Evolutionary conservation across 2,888 invertebrate genomes (phyloP), one percentile per base, ranked within the genome.

Genomic region (Cremastinae sp.): DNA sequence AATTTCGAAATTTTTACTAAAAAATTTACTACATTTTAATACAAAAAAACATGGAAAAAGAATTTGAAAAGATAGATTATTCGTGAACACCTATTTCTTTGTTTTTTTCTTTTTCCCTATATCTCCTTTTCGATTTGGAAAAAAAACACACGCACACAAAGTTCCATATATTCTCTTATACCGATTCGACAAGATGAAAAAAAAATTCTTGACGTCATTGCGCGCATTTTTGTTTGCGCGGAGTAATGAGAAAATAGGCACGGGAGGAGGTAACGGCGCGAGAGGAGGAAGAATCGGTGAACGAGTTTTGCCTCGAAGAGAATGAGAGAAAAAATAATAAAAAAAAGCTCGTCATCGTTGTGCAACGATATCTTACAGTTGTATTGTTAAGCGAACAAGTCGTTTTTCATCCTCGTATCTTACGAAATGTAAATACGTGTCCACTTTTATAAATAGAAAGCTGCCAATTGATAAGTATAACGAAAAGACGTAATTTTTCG

Each of bases 341-440:
- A 28, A 28, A 28, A 28, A 28, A 28, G 28, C 20, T 10, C 20
- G 54, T 14, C 18, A 18, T 28, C 28, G 51, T 64, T 59, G 74
- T 64, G 74, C 74, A 73, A 74, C 58, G 28, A n/a, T 36, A 61
- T 61, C 74, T 49, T 61, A 62, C 14, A 12, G 34, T 38, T 49
- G 41, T 36, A 36, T 49, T 34, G 41, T 51, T 56, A 16, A 43
- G 49, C 43, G 66, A 41, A 47, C 20, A 66, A 61, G 22, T 43
- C 58, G 14, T 45, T 5, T n/a, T 64, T 47, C 56, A 16, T 51
- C 47, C 22, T 38, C 28, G 36, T 9, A 45, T 51, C 16, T 45
- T 10, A n/a, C 36, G 28, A 20, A 12, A 14, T 47, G n/a, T 51
- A 64, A 16, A 5, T 51, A 64, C 12, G 45, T 7, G 45, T 28